Evolutionary conservation across 1,140 invertebrate species (phyloP), one percentile per base, ranked within the genome.

Genomic region (Cecropterus lyciades): DNA sequence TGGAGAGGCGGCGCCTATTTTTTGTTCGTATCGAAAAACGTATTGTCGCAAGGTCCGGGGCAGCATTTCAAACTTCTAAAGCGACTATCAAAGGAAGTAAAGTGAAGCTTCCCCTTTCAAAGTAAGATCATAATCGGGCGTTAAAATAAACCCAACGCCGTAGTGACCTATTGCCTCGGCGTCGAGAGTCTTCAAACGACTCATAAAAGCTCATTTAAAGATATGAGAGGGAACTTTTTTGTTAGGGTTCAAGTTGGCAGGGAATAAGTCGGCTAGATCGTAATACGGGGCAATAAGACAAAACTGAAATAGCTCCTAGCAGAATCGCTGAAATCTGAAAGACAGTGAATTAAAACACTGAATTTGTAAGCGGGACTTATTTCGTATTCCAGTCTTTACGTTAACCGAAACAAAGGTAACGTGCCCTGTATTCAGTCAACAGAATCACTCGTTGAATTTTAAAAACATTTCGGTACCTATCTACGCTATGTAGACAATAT

Each of bases 151-250:
- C 51, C 70, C 65, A 71, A 63, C 62, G 59, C 52, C 69, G 57
- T 70, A 72, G 66, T 85, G 81, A 83, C 83, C 83, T 74, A 85
- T 72, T 80, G 79, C 70, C 79, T 80, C 46, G 73, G 65, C 70
- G 65, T 70, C 64, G 72, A 74, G 68, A 71, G 72, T 73, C 73
- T 76, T 75, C 67, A 73, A 78, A 64, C 60, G 55, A 51, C 72
- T 75, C 72, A 69, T 79, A 82, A 82, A 82, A 77, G 77, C 80
- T 77, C 73, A 77, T 80, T 82, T 82, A 76, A 78, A 76, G 73
- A 73, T 80, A 73, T 75, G 75, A 80, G 75, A 75, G 74, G 72
- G 73, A 73, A 72, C 70, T 65, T 77, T n/a, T 76, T 79, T 75
- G 67, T 75, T 63, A 59, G 70, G 65, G 67, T 73, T 65, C 65